Evolutionary conservation across 1,140 invertebrate genomes (phyloP).

Genomic region (Zaprionus tsacasi): DNA sequence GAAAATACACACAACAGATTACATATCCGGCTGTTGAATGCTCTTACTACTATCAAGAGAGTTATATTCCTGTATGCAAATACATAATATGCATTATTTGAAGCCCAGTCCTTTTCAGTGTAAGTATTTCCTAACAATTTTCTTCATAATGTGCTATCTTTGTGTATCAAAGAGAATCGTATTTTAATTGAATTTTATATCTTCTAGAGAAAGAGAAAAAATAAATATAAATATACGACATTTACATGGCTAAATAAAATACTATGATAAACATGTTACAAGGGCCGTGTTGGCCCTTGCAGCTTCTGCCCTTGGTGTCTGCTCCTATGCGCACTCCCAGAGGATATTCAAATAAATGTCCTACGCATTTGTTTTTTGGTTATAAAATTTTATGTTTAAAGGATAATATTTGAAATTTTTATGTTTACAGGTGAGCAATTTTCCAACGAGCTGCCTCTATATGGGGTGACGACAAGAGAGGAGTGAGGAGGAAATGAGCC

Average conservation of each 20-base stretch:
- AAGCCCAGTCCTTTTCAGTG: not conserved
- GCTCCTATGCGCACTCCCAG: conserved; percentile 54
- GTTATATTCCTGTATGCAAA: not conserved
- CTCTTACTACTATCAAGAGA: conserved; percentile 4
- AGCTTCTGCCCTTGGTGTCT: conserved; percentile 26
- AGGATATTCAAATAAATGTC: conserved; percentile 83
- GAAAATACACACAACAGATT: not conserved
- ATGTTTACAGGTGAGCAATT: conserved; percentile 82
- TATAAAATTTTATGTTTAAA: conserved; percentile 83
- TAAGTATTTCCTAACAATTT: not conserved
- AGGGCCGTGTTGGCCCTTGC: conserved; percentile 39
- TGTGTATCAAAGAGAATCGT: not conserved
- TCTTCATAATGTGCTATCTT: not conserved
- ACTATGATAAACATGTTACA: conserved; percentile 78
- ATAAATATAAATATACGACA: conserved; percentile 28
- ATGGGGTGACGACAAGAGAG: not conserved
- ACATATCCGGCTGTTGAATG: conserved; percentile 12
- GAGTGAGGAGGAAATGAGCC: not conserved
- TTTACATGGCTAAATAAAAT: conserved; percentile 71
- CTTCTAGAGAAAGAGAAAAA: conserved; percentile 33
- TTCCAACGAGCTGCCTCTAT: conserved; percentile 54
- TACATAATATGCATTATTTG: not conserved
- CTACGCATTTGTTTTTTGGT: conserved; percentile 79
- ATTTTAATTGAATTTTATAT: not conserved
- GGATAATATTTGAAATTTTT: conserved; percentile 82